Evolutionary conservation across 2,888 invertebrate species (phyloP), one percentile per base, ranked within the genome.

Genomic region (Sisyra terminalis): DNA sequence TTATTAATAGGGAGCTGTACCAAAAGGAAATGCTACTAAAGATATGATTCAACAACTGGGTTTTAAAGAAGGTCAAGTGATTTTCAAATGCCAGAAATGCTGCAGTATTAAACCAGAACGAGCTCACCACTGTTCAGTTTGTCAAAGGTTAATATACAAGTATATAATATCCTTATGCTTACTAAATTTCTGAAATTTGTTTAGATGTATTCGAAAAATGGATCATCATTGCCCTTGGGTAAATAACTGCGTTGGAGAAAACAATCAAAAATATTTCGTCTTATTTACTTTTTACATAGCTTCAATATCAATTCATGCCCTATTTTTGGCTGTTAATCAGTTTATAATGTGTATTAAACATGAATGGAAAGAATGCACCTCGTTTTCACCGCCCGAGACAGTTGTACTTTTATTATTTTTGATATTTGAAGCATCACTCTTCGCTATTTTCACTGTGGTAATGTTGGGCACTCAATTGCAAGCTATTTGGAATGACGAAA

Each of bases 241-340:
- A 7, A 98, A 98, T 60, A 98, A 98, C 61, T 98, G 98, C 64
- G 94, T 98, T 2, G 98, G 98, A 14, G 97, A 97, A 64, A 90
- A 86, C 58, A 99, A 99, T 70, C 98, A 99, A 69, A 98, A 98
- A 65, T 98, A 86, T 66, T 98, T 98, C 69, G 94, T 98, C 45
- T 71, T 98, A 43, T 98, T 98, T 64, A 94, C 93, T 48, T 82
- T 98, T 61, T 98, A 98, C 65, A 96, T 98, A 55, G 97, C 96
- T n/a, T 73, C 85, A 43, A 85, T 97, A 63, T 97, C 96, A 38
- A 66, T 88, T 49, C 96, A 98, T 67, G 84, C 96, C 10, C 71
- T 98, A 51, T 81, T 89, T 54, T 69, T 98, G 59, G 81, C 92
- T 2, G 73, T 94, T 49, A 84, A 88, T 61, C 94, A 97, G 64